Conservation (phyloP, 35 echinoderm and acorn worm genomes). For the Nesometra sesokonis region DNA sequence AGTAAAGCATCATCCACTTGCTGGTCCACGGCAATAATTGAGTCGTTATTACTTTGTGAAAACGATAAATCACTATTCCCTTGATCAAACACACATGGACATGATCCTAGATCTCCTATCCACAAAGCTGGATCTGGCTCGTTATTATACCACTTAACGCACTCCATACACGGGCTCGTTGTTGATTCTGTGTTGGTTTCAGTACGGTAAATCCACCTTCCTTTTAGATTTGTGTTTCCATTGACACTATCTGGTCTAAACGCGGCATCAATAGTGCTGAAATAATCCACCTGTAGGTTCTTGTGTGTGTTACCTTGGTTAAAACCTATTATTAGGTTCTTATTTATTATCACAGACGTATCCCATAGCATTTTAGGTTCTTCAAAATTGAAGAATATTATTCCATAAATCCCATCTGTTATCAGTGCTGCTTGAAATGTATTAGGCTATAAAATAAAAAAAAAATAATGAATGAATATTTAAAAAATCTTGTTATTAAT, state of each 20-base stretch:
- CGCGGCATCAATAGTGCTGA: background rate
- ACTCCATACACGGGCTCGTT: constrained; percentile 50
- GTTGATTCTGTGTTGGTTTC: constrained; percentile 53
- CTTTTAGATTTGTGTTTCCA: constrained; percentile 65
- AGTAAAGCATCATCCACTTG: background rate
- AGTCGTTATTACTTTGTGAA: background rate
- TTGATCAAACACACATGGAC: constrained; percentile 71
- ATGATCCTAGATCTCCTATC: constrained; percentile 50
- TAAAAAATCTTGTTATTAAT: no score
- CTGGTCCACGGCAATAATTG: background rate
- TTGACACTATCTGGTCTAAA: background rate
- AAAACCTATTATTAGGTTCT: background rate
- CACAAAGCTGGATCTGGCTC: constrained; percentile 55
- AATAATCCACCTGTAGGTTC: background rate
- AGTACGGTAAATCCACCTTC: constrained; percentile 73
- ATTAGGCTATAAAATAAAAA: background rate
- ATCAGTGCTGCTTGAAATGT: constrained; percentile 12
- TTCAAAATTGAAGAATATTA: background rate
- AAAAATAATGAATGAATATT: background rate
- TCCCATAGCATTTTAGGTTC: background rate
- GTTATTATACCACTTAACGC: constrained; percentile 60
- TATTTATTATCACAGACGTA: background rate
- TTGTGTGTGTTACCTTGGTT: background rate
- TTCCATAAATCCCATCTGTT: constrained; percentile 1
- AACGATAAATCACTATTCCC: constrained; percentile 21